Evolutionary conservation across 1,140 invertebrate genomes (phyloP).

Genomic region (Cyrtorhinus lividipennis): DNA sequence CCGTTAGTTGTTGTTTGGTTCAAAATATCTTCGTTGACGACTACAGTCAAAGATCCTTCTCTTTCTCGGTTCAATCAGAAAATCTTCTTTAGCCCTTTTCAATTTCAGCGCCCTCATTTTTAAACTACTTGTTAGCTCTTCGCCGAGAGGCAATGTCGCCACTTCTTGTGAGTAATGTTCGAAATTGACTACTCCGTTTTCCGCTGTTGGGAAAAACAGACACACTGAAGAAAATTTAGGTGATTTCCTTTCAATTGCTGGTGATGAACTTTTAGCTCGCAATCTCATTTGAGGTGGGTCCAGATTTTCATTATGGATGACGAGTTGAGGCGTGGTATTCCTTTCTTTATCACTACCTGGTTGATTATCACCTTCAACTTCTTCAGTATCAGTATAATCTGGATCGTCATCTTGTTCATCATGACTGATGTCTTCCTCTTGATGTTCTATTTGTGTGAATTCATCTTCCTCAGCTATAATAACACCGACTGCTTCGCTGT

Average conservation of each 20-base stretch:
- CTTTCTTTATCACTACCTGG: background rate
- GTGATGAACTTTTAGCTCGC: conserved; percentile 14
- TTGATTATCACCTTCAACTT: background rate
- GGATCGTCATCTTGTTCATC: background rate
- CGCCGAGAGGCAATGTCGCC: background rate
- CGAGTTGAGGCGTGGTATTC: background rate
- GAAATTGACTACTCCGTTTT: conserved; percentile 16
- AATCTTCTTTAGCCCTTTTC: conserved; percentile 46
- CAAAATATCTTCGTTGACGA: conserved; percentile 14
- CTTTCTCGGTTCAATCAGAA: conserved; percentile 31
- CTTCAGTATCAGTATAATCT: background rate
- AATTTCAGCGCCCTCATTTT: conserved; percentile 35
- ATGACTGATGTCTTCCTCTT: conserved; percentile 10
- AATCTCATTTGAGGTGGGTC: background rate
- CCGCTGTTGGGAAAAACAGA: background rate
- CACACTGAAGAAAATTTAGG: background rate
- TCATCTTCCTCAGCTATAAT: conserved; percentile 5
- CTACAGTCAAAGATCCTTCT: conserved; percentile 20
- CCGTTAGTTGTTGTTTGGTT: background rate
- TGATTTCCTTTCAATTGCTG: conserved; percentile 15
- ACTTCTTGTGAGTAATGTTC: conserved; percentile 9
- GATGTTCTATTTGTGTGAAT: background rate
- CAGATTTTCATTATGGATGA: background rate
- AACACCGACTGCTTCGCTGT: conserved; percentile 26
- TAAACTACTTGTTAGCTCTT: conserved; percentile 15